Evolutionary conservation across 2,113 vertebrate species (phyloP), one percentile per base, ranked within the genome.

Genomic region (Nanorana parkeri): DNA sequence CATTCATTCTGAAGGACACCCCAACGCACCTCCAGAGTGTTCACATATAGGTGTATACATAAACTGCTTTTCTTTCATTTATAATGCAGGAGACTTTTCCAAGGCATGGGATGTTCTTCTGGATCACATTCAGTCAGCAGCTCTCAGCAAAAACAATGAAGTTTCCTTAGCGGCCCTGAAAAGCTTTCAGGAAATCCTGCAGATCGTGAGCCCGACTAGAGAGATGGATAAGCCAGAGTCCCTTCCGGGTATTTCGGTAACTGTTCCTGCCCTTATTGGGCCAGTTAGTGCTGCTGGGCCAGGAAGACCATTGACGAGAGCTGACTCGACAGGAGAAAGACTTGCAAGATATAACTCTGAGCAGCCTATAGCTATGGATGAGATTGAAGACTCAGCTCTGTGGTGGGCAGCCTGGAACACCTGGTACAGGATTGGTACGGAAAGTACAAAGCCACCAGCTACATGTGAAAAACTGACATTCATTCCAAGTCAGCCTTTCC

Each of bases 361-460:
- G 80, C 88, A 88, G 24, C 90, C 93, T 32, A 83, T 93, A 54
- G 88, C 95, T 56, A 94, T 93, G 2, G 97, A 97, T 89, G 98
- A 98, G 83, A 90, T 98, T 80, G 97, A 99, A 85, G 98, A 99
- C 89, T 91, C 95, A 17, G 93, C 96, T 52, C 91, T 99, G 80
- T 99, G 98, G 98, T 99, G 98, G 98, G 97, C 97, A 1, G 97
- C 97, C 0, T 99, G 98, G 98, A 98, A 95, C 88, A 96, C 96
- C 6, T 99, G 98, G 98, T 98, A 96, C 80, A 94, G 93, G 77
- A 96, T 96, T 24, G 97, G 98, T 74, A 97, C 95, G 1, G 97
- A 99, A 86, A 97, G 97, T 91, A 99, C 97, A 17, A 94, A 92
- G 54, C 96, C 98, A 74, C 96, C 96, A 32, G 28, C 89, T 78